Evolutionary conservation across 2,888 invertebrate genomes (phyloP), one percentile per base, ranked within the genome.

Genomic region (Diadromus collaris): DNA sequence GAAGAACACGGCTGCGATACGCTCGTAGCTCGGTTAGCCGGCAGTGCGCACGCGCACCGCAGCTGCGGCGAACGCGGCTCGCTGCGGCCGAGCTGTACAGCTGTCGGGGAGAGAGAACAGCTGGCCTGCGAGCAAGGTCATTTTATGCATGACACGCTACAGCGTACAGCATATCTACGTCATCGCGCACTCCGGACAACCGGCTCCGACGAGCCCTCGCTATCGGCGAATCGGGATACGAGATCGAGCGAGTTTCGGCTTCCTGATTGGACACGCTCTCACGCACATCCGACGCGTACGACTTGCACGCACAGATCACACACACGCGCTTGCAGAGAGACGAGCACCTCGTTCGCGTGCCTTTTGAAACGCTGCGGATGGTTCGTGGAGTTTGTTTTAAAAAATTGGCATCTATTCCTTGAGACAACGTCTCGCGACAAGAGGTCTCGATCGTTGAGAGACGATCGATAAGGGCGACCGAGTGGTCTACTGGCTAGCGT

Each of bases 181-280:
- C 88, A 88, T 79, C 81, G 82, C 81, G 81, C 16, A 54, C 81
- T 44, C 48, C 48, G 79, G 44, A 48, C 34, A 24, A 58, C 38
- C 48, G 61, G 34, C 64, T 19, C 24, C 32, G 85, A 81, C 87
- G 87, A 87, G 88, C 88, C 87, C 83, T 84, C 87, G 69, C 64
- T 60, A 76, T 76, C 82, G 78, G 82, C 88, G 83, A 87, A 87
- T 87, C 85, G 79, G 79, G 81, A 63, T 9, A n/a, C 44, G 56
- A 58, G 81, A 77, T 81, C 65, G 71, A 61, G 41, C 41, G 71
- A 72, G 67, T 79, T 73, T 60, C 34, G 74, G 72, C 29, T 6
- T 32, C 60, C 64, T 44, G 21, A 79, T 79, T 69, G 72, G 68
- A 68, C 60, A 7, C 29, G 16, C 48, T 24, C 27, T 13, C 48